Base-by-base conservation (phyloP, 2,797 vertebrate genomes). In the Tragelaphus eurycerus region DNA sequence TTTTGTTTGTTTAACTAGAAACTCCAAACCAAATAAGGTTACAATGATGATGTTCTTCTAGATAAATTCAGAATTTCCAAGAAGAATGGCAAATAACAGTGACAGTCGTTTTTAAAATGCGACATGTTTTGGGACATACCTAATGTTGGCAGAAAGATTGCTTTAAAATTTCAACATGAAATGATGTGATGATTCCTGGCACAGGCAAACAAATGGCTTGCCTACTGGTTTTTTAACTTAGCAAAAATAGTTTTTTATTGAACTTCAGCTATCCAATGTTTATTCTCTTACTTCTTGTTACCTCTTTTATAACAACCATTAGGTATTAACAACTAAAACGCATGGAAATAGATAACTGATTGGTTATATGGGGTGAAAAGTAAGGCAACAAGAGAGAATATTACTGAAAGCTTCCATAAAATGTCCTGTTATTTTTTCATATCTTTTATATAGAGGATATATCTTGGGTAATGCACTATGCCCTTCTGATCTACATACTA, bases 121-220 rank as follows among this genome's bases (percentile, higher is more conserved):
- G 11, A 57, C 31, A 31, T 19, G 50, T 34, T n/a, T 84, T 89
- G 57, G 25, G n/a, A 84, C 23, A 8, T 19, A 50, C 64, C 59
- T 89, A 54, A 31, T 92, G 43, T 59, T 59, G 55, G 12, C 38
- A 62, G 59, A 91, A 95, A 92, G 86, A 91, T 17, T 55, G 86
- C 50, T 48, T 92, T 85, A 38, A 92, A 95, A 62, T 67, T 76
- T 29, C 86, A 83, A 23, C 16, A 16, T 21, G 43, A 94, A 95
- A 79, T 87, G 43, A 81, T 38, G 21, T 89, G 46, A 29, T 54
- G 64, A 55, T 7, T n/a, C 29, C 62, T 88, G 54, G 60, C 29
- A 90, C 23, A 43, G 57, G n/a, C 96, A 25, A 92, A 96, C 50
- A 79, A 89, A 89, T 89, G 67, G 83, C 57, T 89, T 81, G 21